Base-by-base conservation (phyloP, 1,140 invertebrate species). In the Apolygus lucorum region DNA sequence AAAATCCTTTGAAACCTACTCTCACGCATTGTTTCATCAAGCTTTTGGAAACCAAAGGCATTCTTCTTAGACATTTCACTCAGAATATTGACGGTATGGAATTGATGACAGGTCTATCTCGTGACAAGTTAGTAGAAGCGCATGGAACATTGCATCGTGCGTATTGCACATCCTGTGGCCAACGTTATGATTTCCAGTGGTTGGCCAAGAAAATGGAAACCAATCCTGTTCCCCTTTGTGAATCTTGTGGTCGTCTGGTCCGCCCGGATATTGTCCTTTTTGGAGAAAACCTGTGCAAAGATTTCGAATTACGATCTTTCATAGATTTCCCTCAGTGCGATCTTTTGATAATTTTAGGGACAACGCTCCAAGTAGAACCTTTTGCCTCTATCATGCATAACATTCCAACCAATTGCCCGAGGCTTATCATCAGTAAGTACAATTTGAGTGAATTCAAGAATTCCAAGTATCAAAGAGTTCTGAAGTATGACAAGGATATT, bases 261-360 rank as follows among this genome's bases (percentile, higher is more conserved):
- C 96, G 96, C 78, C 95, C 94, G 28, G 94, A 97, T 76, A 93
- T 97, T 77, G 88, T 97, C 0, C 96, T 97, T 78, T 97, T 97
- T 81, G 93, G 94, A 25, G 95, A 98, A 83, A 84, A 83, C 77
- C 81, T 98, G 42, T 93, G 94, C 0, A 76, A 82, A 0, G 83
- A 86, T 68, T 96, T 95, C 79, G 87, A 89, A 74, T 75, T 77
- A 17, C 82, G 84, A 64, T 79, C 86, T 1, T 79, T 82, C 22
- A 78, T 84, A 72, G 96, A 98, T 81, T 94, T 98, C 77, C 78
- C 82, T 42, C 81, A 90, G 69, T 96, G 94, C 79, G 95, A 98
- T 81, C 81, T 98, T 68, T 82, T 98, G 2, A 93, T 99, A 67
- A 90, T 98, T 2, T 90, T 98, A 86, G 96, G 96, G 4, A 97